Conservation (phyloP, 2,888 invertebrate genomes). For the Patella depressa region DNA sequence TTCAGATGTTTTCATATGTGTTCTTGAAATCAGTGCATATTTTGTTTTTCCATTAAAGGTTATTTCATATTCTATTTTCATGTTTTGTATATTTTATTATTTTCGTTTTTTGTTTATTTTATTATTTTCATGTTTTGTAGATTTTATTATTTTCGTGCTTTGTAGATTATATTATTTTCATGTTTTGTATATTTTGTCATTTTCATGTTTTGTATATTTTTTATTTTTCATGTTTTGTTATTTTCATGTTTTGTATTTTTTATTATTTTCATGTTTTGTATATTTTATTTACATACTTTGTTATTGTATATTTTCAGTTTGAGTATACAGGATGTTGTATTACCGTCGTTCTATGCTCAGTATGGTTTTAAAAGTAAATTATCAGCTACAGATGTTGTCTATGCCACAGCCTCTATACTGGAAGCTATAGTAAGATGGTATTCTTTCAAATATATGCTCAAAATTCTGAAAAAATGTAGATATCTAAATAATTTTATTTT, state of each 20-base stretch:
- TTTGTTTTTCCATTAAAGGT: too few relatives aligned
- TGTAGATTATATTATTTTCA: too few relatives aligned
- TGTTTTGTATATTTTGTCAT: too few relatives aligned
- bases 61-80: too few relatives aligned
- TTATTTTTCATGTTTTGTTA: neutral
- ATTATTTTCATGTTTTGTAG: too few relatives aligned
- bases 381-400: slow-evolving; percentile 87
- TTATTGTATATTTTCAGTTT: slow-evolving; percentile 49
- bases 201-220: neutral
- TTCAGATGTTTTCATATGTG: too few relatives aligned
- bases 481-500: neutral
- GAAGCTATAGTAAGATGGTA: slow-evolving; percentile 77
- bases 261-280: neutral
- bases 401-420: slow-evolving; percentile 83
- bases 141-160: too few relatives aligned
- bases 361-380: slow-evolving; percentile 86
- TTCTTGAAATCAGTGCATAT: too few relatives aligned
- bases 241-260: neutral
- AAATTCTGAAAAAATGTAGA: too few relatives aligned
- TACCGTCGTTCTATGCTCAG: slow-evolving; percentile 82
- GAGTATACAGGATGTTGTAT: slow-evolving; percentile 62
- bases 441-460: neutral
- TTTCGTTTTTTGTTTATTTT: too few relatives aligned
- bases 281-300: neutral
- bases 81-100: too few relatives aligned